phyloP scores from a whole-genome alignment of 2,797 vertebrate genomes.

The Channallabes apus region DNA sequence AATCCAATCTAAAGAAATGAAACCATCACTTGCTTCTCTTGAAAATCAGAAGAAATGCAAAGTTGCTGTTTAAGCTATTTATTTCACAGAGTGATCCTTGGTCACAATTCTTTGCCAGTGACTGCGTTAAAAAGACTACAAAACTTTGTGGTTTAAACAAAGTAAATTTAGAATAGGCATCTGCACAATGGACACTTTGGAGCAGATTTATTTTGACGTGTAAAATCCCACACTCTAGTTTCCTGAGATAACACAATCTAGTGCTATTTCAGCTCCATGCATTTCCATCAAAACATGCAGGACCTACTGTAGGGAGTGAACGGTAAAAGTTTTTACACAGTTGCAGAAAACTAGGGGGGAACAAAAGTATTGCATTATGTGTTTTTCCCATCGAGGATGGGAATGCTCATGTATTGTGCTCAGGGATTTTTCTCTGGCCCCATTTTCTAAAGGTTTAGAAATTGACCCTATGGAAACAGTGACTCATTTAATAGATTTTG shows the following conservation, averaged over 20 bases:
- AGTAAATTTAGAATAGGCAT: neutral
- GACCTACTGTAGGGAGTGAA: conserved; percentile 39
- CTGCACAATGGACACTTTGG: neutral
- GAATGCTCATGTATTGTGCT: conserved; percentile 64
- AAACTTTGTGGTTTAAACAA: neutral
- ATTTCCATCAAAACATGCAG: conserved; percentile 19
- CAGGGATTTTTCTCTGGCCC: conserved; percentile 59
- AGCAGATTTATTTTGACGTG: neutral
- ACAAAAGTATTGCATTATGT: conserved; percentile 57
- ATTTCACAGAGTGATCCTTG: neutral
- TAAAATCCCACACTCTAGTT: conserved; percentile 20
- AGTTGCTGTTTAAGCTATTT: neutral
- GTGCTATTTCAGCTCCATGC: conserved; percentile 19
- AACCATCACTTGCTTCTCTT: conserved; percentile 9
- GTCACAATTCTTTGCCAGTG: neutral
- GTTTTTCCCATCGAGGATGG: conserved; percentile 67
- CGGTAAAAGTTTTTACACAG: conserved; percentile 52
- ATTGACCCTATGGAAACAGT: conserved; percentile 73
- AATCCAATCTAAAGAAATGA: conserved; percentile 18
- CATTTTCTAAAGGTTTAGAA: conserved; percentile 62
- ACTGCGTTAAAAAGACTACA: neutral
- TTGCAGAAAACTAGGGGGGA: conserved; percentile 34
- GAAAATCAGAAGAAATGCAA: neutral
- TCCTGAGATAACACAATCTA: conserved; percentile 34
- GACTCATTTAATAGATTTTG: conserved; percentile 63